A percentile compares a stretch with the other conserved stretches of the same genome.
These are phyloP conservation scores for Toxonevra muliebris DNA, from an alignment of 2,888 invertebrate species.

Conservation along the genomic window DNA sequence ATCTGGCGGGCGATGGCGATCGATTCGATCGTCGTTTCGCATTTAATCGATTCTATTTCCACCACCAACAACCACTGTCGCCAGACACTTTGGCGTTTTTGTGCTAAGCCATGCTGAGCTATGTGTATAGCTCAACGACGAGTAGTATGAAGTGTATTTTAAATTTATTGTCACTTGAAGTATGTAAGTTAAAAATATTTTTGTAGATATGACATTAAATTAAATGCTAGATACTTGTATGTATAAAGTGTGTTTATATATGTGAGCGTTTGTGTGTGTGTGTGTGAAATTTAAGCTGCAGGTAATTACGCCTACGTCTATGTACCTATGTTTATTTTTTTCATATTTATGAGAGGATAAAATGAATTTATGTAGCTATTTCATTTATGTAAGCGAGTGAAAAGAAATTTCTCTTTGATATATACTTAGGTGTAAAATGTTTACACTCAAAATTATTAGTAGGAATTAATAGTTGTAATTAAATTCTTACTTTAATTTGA, in stretches of 20 bases:
- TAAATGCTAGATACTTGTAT: not conserved
- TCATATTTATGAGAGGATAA: too few relatives aligned
- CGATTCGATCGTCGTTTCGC: too few relatives aligned
- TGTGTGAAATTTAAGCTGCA: not conserved
- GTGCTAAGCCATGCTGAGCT: not conserved
- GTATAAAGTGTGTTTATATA: not conserved
- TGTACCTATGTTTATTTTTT: too few relatives aligned
- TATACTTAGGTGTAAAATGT: too few relatives aligned
- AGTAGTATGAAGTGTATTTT: not conserved
- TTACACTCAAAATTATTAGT: too few relatives aligned
- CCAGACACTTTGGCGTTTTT: slow-evolving; percentile 32
- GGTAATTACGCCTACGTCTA: slow-evolving; percentile 26
- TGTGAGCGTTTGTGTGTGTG: not conserved
- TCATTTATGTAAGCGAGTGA: too few relatives aligned
- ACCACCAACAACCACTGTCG: not conserved
- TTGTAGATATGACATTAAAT: too few relatives aligned
- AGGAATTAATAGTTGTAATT: too few relatives aligned
- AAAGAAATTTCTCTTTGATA: too few relatives aligned
- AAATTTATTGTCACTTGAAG: slow-evolving; percentile 23
- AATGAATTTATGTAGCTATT: too few relatives aligned
- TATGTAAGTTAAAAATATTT: not conserved
- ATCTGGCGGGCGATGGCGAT: slow-evolving; percentile 3
- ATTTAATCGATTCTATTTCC: too few relatives aligned
- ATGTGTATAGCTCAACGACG: not conserved
- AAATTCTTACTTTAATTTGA: too few relatives aligned